These are phyloP conservation scores for Ceyx erithaca DNA, from an alignment of 2,797 vertebrate genomes.

Conservation along the genomic window DNA sequence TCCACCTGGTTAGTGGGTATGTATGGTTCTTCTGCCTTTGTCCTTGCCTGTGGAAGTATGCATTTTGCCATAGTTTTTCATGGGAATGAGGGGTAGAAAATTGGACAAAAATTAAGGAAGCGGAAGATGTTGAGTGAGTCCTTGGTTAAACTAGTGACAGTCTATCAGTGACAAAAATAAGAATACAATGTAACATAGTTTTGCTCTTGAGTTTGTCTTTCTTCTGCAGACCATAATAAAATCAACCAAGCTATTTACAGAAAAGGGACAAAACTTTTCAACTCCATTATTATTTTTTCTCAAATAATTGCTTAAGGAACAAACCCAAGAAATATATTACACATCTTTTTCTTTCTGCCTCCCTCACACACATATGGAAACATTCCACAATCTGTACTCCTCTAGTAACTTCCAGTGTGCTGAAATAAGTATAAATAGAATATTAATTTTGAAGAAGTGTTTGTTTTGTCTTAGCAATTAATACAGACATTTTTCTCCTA, in stretches of 20 bases:
- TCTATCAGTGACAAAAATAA: neutral
- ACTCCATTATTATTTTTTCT: neutral
- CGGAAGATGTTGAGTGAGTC: neutral
- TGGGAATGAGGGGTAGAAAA: neutral
- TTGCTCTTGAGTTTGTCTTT: neutral
- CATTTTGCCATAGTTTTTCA: neutral
- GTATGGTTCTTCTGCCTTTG: neutral
- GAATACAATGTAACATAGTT: neutral
- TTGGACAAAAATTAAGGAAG: neutral
- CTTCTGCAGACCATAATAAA: neutral
- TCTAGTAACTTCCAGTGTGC: neutral
- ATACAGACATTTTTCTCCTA: neutral
- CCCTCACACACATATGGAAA: constrained; percentile 21
- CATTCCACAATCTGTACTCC: constrained; percentile 16
- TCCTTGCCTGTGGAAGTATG: neutral
- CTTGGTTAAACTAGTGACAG: neutral
- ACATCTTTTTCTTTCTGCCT: constrained; percentile 13
- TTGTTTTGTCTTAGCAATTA: neutral
- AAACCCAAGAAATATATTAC: constrained; percentile 41
- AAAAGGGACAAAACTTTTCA: neutral
- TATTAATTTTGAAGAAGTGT: neutral
- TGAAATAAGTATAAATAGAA: neutral
- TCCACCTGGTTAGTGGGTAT: neutral
- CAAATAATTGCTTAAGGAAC: neutral
- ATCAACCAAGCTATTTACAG: neutral